Evolutionary conservation across 2,113 vertebrate genomes (phyloP).

Genomic region (Dascyllus trimaculatus): DNA sequence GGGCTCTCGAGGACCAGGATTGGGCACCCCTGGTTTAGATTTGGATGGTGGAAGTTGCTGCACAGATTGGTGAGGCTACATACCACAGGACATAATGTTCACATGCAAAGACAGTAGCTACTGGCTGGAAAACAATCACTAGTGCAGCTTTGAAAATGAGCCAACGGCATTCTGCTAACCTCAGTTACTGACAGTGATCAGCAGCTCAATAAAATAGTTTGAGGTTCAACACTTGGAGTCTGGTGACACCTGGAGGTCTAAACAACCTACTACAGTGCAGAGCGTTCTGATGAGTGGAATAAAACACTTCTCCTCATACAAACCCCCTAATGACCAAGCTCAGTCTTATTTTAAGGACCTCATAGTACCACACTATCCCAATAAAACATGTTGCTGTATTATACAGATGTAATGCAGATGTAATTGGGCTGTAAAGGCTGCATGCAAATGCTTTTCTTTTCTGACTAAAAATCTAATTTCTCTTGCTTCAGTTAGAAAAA

Average conservation of each 20-base stretch:
- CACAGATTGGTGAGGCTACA: neutral
- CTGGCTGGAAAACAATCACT: neutral
- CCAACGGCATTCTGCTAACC: neutral
- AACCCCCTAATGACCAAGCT: no score
- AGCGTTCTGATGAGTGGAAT: neutral
- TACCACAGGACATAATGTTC: neutral
- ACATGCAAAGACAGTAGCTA: neutral
- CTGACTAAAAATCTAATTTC: no score
- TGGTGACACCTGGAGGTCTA: slow-evolving; percentile 56
- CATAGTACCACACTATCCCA: no score
- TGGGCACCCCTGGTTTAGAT: no score
- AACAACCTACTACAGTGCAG: slow-evolving; percentile 7
- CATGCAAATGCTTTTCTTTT: no score
- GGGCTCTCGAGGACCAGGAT: no score
- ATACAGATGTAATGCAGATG: no score
- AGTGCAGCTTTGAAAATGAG: neutral
- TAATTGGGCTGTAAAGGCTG: no score
- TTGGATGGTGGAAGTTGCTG: neutral
- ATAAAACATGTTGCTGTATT: no score
- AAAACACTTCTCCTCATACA: no score
- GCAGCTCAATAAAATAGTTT: neutral
- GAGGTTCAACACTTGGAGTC: neutral
- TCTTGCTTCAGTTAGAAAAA: no score
- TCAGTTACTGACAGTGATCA: neutral
- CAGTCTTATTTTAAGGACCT: no score